Evolutionary conservation across 2,888 invertebrate genomes (phyloP).

Genomic region (Thysanoteuthis rhombus): DNA sequence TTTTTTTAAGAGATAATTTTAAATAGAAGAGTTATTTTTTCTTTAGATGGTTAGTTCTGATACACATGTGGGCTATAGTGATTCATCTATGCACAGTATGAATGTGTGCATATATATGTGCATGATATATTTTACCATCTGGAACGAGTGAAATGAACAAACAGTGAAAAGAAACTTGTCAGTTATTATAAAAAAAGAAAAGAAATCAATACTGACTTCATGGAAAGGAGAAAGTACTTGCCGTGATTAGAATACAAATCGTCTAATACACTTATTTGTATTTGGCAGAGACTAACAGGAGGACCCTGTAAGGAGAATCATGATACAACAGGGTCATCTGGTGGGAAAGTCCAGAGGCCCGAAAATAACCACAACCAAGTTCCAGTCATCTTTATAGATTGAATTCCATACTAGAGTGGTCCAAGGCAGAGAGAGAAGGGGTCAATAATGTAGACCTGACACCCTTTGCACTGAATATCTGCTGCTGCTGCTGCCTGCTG

Average conservation of each 20-base stretch:
- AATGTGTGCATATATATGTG: background rate
- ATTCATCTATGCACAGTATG: too few relatives aligned
- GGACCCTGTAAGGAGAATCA: background rate
- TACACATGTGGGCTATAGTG: too few relatives aligned
- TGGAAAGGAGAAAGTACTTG: background rate
- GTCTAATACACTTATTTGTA: background rate
- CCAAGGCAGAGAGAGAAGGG: background rate
- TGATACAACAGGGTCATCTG: background rate
- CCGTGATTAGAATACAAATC: too few relatives aligned
- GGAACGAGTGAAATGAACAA: background rate
- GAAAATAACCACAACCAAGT: background rate
- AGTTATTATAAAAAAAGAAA: background rate
- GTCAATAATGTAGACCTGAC: background rate
- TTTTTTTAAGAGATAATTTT: too few relatives aligned
- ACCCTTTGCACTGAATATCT: background rate
- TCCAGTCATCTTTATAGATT: background rate
- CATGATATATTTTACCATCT: background rate
- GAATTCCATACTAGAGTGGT: background rate
- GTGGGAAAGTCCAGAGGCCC: background rate
- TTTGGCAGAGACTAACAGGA: background rate
- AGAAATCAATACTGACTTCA: background rate
- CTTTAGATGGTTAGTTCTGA: too few relatives aligned
- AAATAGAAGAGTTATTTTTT: too few relatives aligned
- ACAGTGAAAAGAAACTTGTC: background rate
- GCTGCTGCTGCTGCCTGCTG: too few relatives aligned